Evolutionary conservation across 2,113 vertebrate species (phyloP).

Genomic region (Pitta sordida): DNA sequence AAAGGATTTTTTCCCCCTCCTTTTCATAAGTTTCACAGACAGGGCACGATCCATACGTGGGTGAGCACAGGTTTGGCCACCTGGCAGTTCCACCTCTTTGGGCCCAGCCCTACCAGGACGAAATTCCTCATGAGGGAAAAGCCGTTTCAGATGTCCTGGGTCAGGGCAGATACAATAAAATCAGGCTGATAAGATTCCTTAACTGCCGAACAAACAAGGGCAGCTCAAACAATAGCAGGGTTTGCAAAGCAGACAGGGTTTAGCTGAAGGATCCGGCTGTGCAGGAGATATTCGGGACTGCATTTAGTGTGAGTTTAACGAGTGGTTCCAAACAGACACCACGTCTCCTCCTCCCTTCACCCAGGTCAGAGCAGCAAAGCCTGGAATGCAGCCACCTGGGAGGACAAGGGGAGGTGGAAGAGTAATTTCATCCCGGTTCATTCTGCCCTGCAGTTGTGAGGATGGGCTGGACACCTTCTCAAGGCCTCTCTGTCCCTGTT

Average conservation of each 20-base stretch:
- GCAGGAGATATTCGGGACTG: not conserved
- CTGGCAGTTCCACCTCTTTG: not conserved
- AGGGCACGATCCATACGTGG: accelerated
- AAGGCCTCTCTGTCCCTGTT: not conserved
- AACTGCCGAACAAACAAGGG: constrained; percentile 35
- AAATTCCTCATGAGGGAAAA: not conserved
- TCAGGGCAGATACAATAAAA: constrained; percentile 5
- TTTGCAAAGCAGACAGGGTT: not conserved
- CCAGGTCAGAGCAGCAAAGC: not conserved
- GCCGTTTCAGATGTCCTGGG: not conserved
- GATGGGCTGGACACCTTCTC: accelerated
- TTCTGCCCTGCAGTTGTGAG: not conserved
- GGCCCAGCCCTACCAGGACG: not conserved
- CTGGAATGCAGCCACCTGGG: not conserved
- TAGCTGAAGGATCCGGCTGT: not conserved
- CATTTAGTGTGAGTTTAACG: not conserved
- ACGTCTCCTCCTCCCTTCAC: not conserved
- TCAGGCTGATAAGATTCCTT: constrained; percentile 3
- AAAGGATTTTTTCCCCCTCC: not conserved
- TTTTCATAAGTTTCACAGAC: not conserved
- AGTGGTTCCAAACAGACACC: not conserved
- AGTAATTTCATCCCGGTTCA: accelerated
- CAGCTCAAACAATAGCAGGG: not conserved
- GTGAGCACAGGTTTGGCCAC: not conserved
- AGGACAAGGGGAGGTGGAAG: not conserved